These are phyloP conservation scores for Drosophila subquinaria DNA, from an alignment of 2,888 invertebrate genomes.

Conservation along the genomic window DNA sequence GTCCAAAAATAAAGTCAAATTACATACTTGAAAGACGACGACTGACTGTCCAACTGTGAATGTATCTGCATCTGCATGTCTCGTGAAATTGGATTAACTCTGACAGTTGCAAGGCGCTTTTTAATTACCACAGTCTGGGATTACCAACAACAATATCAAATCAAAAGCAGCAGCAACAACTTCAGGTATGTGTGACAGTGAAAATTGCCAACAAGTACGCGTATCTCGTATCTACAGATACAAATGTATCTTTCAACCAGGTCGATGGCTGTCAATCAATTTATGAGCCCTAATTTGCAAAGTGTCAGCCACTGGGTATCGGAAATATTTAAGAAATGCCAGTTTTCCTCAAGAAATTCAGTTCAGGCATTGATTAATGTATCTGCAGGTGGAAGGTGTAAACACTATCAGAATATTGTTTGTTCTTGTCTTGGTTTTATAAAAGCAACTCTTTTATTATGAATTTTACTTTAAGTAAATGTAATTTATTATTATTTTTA, in stretches of 20 bases:
- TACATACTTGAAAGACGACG: slow-evolving; percentile 47
- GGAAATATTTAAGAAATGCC: slow-evolving; percentile 30
- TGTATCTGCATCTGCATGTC: slow-evolving; percentile 46
- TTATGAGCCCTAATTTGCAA: slow-evolving; percentile 18
- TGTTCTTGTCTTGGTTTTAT: background rate
- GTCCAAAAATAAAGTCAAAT: slow-evolving; percentile 73
- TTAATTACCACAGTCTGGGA: slow-evolving; percentile 67
- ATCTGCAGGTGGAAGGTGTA: background rate
- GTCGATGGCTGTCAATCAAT: slow-evolving; percentile 27
- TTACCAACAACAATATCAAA: slow-evolving; percentile 41
- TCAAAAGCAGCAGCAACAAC: slow-evolving; percentile 6
- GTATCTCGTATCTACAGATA: slow-evolving; percentile 22
- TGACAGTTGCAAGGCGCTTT: slow-evolving; percentile 67
- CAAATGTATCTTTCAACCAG: slow-evolving; percentile 38
- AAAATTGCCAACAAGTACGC: slow-evolving; percentile 22
- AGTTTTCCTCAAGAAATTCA: background rate
- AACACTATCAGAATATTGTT: background rate
- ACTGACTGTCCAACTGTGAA: slow-evolving; percentile 15
- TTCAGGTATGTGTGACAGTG: slow-evolving; percentile 29
- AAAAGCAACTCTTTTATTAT: slow-evolving; percentile 5
- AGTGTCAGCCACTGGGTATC: slow-evolving; percentile 8
- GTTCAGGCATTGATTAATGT: slow-evolving; percentile 4
- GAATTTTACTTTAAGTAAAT: background rate
- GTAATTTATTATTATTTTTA: slow-evolving; percentile 3
- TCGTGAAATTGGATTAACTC: slow-evolving; percentile 78